A percentile compares a stretch with the other conserved stretches of the same genome.
Conservation (phyloP, 2,113 vertebrate species). For the Oreochromis aureus region DNA sequence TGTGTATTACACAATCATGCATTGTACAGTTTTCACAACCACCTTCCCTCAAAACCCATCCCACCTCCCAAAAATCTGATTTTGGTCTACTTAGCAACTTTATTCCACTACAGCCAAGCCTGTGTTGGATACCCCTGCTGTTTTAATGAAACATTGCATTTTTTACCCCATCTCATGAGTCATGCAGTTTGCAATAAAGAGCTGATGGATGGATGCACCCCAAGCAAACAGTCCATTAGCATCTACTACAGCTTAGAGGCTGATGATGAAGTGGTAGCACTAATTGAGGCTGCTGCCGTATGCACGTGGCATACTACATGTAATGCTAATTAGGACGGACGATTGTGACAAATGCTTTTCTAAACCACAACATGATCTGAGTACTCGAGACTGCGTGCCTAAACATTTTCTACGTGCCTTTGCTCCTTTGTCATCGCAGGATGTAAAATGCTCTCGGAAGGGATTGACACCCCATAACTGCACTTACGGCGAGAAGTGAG, state of each 20-base stretch:
- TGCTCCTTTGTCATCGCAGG: neutral
- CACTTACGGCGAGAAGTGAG: neutral
- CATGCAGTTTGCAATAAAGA: slow-evolving; percentile 15
- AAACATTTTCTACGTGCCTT: neutral
- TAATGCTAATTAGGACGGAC: slow-evolving; percentile 31
- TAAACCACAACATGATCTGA: neutral
- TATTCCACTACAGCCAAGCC: neutral
- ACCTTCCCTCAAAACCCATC: neutral
- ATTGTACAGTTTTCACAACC: neutral
- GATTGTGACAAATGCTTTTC: slow-evolving; percentile 11
- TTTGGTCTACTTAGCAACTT: neutral
- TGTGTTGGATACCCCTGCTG: neutral
- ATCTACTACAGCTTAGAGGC: slow-evolving; percentile 11
- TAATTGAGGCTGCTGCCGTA: slow-evolving; percentile 43
- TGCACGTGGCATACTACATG: slow-evolving; percentile 4
- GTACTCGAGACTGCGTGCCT: neutral
- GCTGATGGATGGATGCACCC: slow-evolving; percentile 53
- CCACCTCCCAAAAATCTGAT: neutral
- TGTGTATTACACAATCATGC: neutral
- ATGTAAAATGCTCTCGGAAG: neutral
- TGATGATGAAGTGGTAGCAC: slow-evolving; percentile 37
- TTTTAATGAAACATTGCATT: neutral
- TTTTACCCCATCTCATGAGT: neutral
- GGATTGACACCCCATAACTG: neutral
- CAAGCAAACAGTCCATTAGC: slow-evolving; percentile 39